Percentiles rank a stretch among this genome's conserved stretches.
Evolutionary conservation across 1,140 invertebrate species (phyloP).

Genomic region (Capitella teleta): DNA sequence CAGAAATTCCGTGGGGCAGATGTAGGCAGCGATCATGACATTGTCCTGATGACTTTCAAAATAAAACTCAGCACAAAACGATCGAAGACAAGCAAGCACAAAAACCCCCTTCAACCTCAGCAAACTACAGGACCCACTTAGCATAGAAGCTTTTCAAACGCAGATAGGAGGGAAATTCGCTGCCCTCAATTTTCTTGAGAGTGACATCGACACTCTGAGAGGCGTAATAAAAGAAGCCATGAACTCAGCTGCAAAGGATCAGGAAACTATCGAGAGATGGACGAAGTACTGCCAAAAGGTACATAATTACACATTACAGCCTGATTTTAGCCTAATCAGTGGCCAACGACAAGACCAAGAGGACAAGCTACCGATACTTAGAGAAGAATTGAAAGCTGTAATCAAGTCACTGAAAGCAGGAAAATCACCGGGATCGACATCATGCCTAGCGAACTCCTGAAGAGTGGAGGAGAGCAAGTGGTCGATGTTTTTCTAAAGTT

Average conservation of each 20-base stretch:
- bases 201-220: constrained; percentile 12
- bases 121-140: constrained; percentile 13
- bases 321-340: neutral
- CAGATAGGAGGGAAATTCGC: constrained; percentile 14
- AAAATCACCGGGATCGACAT: neutral
- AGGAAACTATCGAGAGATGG: neutral
- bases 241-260: neutral
- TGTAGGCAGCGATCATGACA: constrained; percentile 17
- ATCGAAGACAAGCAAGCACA: neutral
- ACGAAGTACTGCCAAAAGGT: neutral
- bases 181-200: constrained; percentile 4
- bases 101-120: constrained; percentile 11
- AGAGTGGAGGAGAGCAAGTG: too few species aligned
- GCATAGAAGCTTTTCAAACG: constrained; percentile 11
- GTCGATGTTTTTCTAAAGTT: too few species aligned
- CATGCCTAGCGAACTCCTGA: too few species aligned
- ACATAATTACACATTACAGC: too few species aligned
- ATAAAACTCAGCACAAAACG: constrained; percentile 13
- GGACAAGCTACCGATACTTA: too few species aligned
- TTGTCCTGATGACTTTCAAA: constrained; percentile 14
- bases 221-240: constrained; percentile 5
- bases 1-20: constrained; percentile 14
- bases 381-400: neutral
- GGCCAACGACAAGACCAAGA: too few species aligned
- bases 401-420: neutral